Conservation (phyloP, 2,113 vertebrate species). For the Opisthocomus hoazin region DNA sequence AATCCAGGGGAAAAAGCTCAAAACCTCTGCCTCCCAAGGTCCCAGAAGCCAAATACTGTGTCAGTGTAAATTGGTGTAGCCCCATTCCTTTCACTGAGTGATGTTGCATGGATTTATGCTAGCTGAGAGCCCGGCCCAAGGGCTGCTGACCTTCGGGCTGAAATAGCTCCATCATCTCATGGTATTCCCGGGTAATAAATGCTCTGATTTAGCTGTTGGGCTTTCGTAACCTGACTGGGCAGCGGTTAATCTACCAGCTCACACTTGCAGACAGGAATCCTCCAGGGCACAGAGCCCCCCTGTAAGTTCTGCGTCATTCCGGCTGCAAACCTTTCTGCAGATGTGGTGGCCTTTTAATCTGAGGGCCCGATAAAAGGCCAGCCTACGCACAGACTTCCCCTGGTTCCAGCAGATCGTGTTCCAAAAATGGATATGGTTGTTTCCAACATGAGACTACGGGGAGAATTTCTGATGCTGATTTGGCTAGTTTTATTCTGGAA, state of each 20-base stretch:
- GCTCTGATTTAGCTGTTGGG: not conserved
- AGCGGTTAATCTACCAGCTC: not conserved
- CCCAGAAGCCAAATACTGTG: not conserved
- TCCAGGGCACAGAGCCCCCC: not conserved
- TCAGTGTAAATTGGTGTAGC: not conserved
- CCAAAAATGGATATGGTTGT: conserved; percentile 22
- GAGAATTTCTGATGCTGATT: not conserved
- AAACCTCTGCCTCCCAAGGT: not conserved
- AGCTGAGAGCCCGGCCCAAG: not conserved
- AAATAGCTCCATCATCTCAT: not conserved
- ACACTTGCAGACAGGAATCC: conserved; percentile 12
- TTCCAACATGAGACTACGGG: not conserved
- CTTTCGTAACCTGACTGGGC: not conserved
- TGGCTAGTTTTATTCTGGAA: not conserved
- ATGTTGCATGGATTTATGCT: not conserved
- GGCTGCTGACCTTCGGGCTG: not conserved
- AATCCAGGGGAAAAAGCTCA: not conserved
- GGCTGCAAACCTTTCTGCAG: not conserved
- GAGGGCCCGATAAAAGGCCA: conserved; percentile 31
- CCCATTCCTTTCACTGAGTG: not conserved
- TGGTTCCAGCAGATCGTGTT: conserved; percentile 37
- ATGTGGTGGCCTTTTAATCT: conserved; percentile 26
- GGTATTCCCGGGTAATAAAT: not conserved
- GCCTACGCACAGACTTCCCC: not conserved
- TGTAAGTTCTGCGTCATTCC: not conserved